These are phyloP conservation scores for Trididemnum miniatum DNA, from an alignment of 23 tunicate species.

Conservation along the genomic window DNA sequence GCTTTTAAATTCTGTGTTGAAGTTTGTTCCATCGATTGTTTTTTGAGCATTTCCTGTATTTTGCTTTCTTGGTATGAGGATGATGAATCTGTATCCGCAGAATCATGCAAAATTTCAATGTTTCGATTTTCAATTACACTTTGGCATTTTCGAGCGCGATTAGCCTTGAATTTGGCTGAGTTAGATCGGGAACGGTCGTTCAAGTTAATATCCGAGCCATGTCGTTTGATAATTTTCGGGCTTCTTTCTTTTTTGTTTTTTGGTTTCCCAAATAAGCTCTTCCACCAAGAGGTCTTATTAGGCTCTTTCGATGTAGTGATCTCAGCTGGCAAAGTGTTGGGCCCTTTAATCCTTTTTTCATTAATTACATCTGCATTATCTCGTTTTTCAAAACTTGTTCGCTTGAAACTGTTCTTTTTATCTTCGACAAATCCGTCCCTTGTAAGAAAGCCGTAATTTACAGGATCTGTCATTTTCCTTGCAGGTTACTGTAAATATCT, in stretches of 20 bases:
- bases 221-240: no score
- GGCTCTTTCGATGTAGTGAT: no score
- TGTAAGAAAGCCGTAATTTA: conserved; percentile 13
- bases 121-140: neutral
- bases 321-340: neutral
- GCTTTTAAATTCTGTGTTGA: neutral
- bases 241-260: neutral
- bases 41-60: neutral
- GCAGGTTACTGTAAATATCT: no score
- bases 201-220: no score
- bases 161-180: no score
- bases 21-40: neutral
- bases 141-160: neutral
- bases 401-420: no score
- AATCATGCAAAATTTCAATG: neutral
- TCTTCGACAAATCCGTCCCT: conserved; percentile 3
- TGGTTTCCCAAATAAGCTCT: neutral
- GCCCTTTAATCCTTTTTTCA: neutral
- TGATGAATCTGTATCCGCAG: neutral
- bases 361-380: neutral
- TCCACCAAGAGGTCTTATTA: neutral
- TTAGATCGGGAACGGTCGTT: no score
- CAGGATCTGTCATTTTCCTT: neutral
- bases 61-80: neutral
- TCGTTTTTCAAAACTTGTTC: neutral